Evolutionary conservation across 2,113 vertebrate species (phyloP).

Genomic region (Canis aureus): DNA sequence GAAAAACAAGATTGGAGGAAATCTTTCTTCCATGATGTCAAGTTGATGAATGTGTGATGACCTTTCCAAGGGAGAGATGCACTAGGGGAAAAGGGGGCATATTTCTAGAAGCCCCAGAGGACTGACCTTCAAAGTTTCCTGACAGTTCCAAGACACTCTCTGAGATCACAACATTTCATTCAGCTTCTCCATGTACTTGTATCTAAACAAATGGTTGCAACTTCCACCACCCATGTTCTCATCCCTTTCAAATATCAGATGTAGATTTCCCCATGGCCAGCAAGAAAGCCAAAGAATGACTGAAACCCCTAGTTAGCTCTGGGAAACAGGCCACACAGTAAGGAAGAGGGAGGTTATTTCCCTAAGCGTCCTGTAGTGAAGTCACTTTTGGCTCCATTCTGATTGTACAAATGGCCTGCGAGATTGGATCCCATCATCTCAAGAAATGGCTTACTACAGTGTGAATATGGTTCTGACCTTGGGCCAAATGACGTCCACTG

Average conservation of each 20-base stretch:
- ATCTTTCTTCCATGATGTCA: background rate
- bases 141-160: conserved; percentile 12
- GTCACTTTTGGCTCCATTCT: conserved; percentile 71
- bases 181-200: background rate
- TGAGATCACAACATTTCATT: conserved; percentile 27
- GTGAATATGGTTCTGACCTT: background rate
- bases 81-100: background rate
- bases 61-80: background rate
- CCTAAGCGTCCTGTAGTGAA: conserved; percentile 71
- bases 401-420: background rate
- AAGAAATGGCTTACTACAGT: background rate
- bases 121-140: background rate
- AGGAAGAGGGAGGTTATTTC: conserved; percentile 58
- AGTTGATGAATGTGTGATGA: background rate
- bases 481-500: background rate
- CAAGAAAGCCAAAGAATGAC: conserved; percentile 74
- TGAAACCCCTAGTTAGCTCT: conserved; percentile 67
- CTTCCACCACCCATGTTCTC: conserved; percentile 66
- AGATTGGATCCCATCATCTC: fast-evolving
- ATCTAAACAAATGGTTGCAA: conserved; percentile 9
- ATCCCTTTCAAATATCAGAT: conserved; percentile 47
- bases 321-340: conserved; percentile 63
- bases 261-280: conserved; percentile 9
- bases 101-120: background rate
- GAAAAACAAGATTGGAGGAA: conserved; percentile 6